Evolutionary conservation across 2,113 vertebrate genomes (phyloP), one percentile per base, ranked within the genome.

Genomic region (Lamprotornis superbus): DNA sequence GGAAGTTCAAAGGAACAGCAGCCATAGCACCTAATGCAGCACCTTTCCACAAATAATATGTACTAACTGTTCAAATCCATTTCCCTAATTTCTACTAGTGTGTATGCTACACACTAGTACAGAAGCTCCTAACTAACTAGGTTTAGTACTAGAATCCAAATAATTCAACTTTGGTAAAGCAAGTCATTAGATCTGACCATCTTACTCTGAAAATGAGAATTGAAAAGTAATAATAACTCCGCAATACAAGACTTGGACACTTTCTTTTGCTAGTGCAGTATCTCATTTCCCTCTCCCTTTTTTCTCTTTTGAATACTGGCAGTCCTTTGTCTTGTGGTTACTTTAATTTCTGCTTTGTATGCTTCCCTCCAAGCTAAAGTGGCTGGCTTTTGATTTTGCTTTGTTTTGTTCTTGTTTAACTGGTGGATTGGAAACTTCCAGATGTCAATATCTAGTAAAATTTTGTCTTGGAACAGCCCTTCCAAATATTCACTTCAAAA

Each of bases 341-440:
- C 64, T 96, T 94, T 88, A 87, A 86, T 97, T 96, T 92, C 82
- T 96, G 55, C 83, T 95, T 92, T 96, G 90, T 95, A 95, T 63
- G 47, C 79, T 90, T 86, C 79, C 94, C 96, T 92, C 73, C 93
- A 78, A 95, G 95, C 94, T 88, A 91, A 94, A 95, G 55, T 83
- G 85, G 8, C 60, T 70, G 65, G 79, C 82, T 96, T 94, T 96
- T 85, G 79, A 84, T 70, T 96, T 95, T 81, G 79, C 63, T 73
- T 91, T 95, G 84, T 95, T 95, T 92, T 95, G 60, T 86, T 95
- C 93, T 90, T 56, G 23, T 92, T 95, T 56, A 92, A 91, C 55
- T 63, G 52, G 44, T 90, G 79, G 55, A 93, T 63, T 88, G 76
- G 95, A 96, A 96, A 96, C 79, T 94, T 93, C 85, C 96, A 95